These are phyloP conservation scores for Agriopis aurantiaria DNA, from an alignment of 2,888 invertebrate species.

Conservation along the genomic window DNA sequence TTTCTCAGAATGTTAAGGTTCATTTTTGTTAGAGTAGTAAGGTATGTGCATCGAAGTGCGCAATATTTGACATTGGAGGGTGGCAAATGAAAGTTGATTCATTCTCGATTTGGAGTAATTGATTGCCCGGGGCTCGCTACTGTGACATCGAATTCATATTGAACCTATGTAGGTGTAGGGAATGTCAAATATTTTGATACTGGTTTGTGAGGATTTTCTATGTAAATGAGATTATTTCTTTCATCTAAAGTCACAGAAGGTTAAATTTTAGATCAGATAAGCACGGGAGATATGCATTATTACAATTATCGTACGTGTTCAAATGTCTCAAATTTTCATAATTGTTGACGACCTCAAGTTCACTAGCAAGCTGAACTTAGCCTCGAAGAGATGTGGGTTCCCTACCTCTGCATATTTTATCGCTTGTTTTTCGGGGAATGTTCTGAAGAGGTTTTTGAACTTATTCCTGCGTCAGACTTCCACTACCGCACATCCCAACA, in stretches of 20 bases:
- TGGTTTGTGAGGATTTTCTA: slow-evolving; percentile 13
- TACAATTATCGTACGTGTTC: too few relatives aligned
- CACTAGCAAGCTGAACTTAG: too few relatives aligned
- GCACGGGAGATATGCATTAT: too few relatives aligned
- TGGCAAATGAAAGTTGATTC: slow-evolving; percentile 68
- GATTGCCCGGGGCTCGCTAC: slow-evolving; percentile 64
- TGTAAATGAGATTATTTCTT: slow-evolving; percentile 8
- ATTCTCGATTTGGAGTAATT: slow-evolving; percentile 74
- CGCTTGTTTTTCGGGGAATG: too few relatives aligned
- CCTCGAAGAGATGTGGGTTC: too few relatives aligned
- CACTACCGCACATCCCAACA: too few relatives aligned
- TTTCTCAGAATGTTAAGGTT: slow-evolving; percentile 9
- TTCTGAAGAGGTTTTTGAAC: too few relatives aligned
- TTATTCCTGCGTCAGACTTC: too few relatives aligned
- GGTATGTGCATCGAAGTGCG: slow-evolving; percentile 52
- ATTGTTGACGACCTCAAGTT: too few relatives aligned
- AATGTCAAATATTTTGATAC: slow-evolving; percentile 10
- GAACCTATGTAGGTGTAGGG: slow-evolving; percentile 13
- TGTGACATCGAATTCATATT: slow-evolving; percentile 45
- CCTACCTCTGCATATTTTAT: too few relatives aligned
- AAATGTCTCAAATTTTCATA: too few relatives aligned
- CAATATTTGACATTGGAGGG: slow-evolving; percentile 63
- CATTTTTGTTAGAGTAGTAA: slow-evolving; percentile 31
- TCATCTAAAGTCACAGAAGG: neutral
- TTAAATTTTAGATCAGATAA: neutral